Evolutionary conservation across 1,140 invertebrate genomes (phyloP), one percentile per base, ranked within the genome.

Genomic region (Brachionus calyciflorus): DNA sequence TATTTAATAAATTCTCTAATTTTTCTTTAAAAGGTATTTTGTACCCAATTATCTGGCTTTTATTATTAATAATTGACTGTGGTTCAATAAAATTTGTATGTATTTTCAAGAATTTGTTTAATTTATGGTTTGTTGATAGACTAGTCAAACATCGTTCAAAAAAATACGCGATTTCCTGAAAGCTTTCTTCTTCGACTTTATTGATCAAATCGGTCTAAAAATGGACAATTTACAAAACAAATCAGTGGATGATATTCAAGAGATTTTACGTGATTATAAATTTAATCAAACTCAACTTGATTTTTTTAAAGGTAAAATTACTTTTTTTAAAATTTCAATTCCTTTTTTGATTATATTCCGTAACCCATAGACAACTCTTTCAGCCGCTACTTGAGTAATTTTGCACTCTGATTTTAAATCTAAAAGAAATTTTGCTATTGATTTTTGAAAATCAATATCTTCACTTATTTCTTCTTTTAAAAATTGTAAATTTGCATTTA

Each of bases 61-160:
- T 21, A 51, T 7, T 51, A 9, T 3, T 51, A 24, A 24, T 51
- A 51, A 51, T 17, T 19, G 48, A 21, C 48, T 51, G 17, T 21
- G 48, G 48, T 51, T 51, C 48, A 51, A 51, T 51, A 51, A 21
- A 51, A 51, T 51, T 51, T 51, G 48, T 51, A 51, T 51, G 19
- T 51, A 21, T 21, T 51, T 51, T 51, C 24, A 51, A 51, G 48
- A 51, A 51, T 51, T 51, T 51, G 24, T n/a, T n/a, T n/a, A 51
- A 21, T 19, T 51, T 51, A 21, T 51, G 24, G 24, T 51, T 21
- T 51, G 48, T 51, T 21, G 48, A 51, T 21, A 51, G 48, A 51
- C 17, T 51, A 21, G 19, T 51, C 1, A 51, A 21, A 19, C 19
- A 21, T 51, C 17, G 19, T 51, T 51, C 17, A 21, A 51, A 51